These are phyloP conservation scores for Silurus aristotelis DNA, from an alignment of 2,797 vertebrate genomes.

Conservation along the genomic window DNA sequence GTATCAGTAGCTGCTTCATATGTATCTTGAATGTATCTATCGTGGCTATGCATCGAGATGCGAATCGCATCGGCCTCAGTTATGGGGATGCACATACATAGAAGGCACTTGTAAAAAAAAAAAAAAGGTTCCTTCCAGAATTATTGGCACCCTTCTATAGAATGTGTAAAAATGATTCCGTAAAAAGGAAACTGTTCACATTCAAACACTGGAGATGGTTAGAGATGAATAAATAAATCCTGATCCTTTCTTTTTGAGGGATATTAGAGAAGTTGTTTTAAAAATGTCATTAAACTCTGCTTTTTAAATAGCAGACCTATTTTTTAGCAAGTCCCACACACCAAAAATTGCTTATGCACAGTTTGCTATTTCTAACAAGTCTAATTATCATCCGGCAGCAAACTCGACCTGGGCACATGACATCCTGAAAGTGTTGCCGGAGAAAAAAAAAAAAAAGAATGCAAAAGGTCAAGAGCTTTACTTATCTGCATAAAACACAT, in stretches of 20 bases:
- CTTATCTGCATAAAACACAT: conserved; percentile 21
- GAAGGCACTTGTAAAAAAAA: too few relatives aligned
- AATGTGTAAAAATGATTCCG: background rate
- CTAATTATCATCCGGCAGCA: background rate
- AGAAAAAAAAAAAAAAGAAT: background rate
- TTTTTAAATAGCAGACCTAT: background rate
- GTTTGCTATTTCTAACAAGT: conserved; percentile 12
- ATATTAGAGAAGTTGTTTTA: background rate
- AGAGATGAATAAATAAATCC: background rate
- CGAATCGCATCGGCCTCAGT: too few relatives aligned
- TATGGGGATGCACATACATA: too few relatives aligned
- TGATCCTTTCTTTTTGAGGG: background rate
- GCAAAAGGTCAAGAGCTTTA: conserved; percentile 20
- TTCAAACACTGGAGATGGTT: background rate
- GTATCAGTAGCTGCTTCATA: too few relatives aligned
- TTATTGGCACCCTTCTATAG: background rate
- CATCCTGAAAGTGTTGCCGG: background rate
- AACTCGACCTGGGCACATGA: background rate
- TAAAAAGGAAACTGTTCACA: background rate
- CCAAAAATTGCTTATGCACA: background rate
- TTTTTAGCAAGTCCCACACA: background rate
- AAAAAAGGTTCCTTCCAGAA: background rate
- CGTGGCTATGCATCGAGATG: too few relatives aligned
- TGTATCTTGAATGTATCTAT: too few relatives aligned
- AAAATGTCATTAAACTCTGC: background rate